Conservation (phyloP, 2,888 invertebrate genomes). For the Epinotia ramella region DNA sequence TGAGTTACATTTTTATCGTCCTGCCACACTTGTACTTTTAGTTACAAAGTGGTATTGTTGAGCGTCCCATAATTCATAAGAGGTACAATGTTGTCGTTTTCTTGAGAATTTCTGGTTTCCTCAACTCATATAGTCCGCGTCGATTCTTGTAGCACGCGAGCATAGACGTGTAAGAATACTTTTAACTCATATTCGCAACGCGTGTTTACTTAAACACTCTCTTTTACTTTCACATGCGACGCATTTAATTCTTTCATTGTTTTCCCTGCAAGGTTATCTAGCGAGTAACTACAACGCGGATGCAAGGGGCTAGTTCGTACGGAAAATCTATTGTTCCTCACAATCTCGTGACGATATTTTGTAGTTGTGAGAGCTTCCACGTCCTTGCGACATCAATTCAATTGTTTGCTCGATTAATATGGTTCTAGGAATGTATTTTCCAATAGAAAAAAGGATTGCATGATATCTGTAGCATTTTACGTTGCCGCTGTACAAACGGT, state of each 20-base stretch:
- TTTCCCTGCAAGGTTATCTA: slow-evolving; percentile 36
- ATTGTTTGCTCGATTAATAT: slow-evolving; percentile 41
- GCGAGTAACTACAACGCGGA: neutral
- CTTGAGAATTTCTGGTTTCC: neutral
- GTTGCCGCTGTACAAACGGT: neutral
- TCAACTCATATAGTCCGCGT: neutral
- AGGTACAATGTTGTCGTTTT: neutral
- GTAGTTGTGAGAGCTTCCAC: slow-evolving; percentile 34
- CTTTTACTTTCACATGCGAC: slow-evolving; percentile 40
- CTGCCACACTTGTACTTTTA: neutral
- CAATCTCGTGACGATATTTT: slow-evolving; percentile 33
- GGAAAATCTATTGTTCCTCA: slow-evolving; percentile 37
- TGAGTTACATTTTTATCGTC: slow-evolving; percentile 1
- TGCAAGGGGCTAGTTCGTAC: neutral
- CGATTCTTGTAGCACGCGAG: neutral
- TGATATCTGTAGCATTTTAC: neutral
- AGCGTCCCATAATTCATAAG: neutral
- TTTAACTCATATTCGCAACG: neutral
- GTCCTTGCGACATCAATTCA: slow-evolving; percentile 41
- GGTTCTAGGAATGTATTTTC: slow-evolving; percentile 34
- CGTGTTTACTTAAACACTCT: slow-evolving; percentile 24
- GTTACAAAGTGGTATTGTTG: neutral
- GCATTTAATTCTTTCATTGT: slow-evolving; percentile 38
- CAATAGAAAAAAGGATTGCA: slow-evolving; percentile 9
- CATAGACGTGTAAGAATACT: slow-evolving; percentile 14